Percentiles rank a stretch among this genome's conserved stretches.
Conservation (phyloP, 2,797 vertebrate genomes). For the Artibeus jamaicensis region DNA sequence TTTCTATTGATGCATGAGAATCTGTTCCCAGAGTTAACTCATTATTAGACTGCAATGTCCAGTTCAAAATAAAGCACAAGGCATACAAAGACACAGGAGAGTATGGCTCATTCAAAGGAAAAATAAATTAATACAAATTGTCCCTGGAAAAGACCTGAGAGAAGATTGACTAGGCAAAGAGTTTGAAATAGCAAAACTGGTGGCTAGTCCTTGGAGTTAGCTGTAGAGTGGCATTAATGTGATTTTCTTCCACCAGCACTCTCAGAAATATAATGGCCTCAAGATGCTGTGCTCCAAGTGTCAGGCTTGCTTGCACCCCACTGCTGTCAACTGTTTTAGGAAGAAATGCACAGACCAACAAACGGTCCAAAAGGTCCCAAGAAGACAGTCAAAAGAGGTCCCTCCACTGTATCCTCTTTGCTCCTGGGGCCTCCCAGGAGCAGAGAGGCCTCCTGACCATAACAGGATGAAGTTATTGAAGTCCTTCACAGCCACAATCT, state of each 20-base stretch:
- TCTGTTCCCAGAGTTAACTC: not conserved
- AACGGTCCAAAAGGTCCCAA: not conserved
- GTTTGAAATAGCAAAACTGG: not conserved
- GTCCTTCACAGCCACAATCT: too few species aligned
- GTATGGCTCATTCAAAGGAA: not conserved
- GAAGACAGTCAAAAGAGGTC: not conserved
- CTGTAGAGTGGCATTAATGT: not conserved
- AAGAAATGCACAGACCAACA: not conserved
- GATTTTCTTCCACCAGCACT: not conserved
- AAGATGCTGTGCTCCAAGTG: not conserved
- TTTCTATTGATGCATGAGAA: not conserved
- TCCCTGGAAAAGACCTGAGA: not conserved
- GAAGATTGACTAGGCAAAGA: not conserved
- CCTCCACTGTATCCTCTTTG: not conserved
- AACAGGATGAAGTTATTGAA: too few species aligned
- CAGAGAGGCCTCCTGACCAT: not conserved
- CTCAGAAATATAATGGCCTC: not conserved
- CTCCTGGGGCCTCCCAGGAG: too few species aligned
- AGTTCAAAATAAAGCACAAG: not conserved
- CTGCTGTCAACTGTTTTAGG: too few species aligned
- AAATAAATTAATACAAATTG: not conserved
- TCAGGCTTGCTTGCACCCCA: not conserved
- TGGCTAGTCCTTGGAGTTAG: not conserved
- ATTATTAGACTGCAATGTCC: not conserved
- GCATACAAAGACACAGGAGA: not conserved